These are phyloP conservation scores for Oegoconia quadripuncta DNA, from an alignment of 2,888 invertebrate genomes.

Conservation along the genomic window DNA sequence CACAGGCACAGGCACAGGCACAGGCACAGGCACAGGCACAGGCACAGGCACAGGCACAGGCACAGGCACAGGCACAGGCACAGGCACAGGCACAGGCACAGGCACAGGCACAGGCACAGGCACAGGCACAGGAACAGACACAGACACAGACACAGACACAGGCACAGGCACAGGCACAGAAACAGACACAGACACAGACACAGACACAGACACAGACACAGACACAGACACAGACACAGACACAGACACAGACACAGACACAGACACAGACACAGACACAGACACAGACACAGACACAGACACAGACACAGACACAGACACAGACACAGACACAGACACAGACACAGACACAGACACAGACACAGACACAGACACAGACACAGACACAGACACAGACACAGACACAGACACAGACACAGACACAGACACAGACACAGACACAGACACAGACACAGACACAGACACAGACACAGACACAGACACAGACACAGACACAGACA, in stretches of 20 bases:
- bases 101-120: not conserved
- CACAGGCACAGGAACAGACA: not conserved
- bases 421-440: conserved; percentile 4
- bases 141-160: no score
- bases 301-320: not conserved
- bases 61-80: not conserved
- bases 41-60: not conserved
- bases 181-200: not conserved
- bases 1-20: not conserved
- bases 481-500: conserved; percentile 3
- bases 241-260: conserved; percentile 1
- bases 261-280: conserved; percentile 1
- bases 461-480: conserved; percentile 2
- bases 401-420: conserved; percentile 4
- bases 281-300: not conserved
- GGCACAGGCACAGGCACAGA: no score
- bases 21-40: not conserved
- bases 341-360: conserved; percentile 2
- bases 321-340: conserved; percentile 1
- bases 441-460: conserved; percentile 2
- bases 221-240: not conserved
- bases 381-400: conserved; percentile 2
- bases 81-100: not conserved
- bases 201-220: not conserved
- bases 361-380: conserved; percentile 3